Evolutionary conservation across 2,888 invertebrate genomes (phyloP).

Genomic region (Ophioninae sp.): DNA sequence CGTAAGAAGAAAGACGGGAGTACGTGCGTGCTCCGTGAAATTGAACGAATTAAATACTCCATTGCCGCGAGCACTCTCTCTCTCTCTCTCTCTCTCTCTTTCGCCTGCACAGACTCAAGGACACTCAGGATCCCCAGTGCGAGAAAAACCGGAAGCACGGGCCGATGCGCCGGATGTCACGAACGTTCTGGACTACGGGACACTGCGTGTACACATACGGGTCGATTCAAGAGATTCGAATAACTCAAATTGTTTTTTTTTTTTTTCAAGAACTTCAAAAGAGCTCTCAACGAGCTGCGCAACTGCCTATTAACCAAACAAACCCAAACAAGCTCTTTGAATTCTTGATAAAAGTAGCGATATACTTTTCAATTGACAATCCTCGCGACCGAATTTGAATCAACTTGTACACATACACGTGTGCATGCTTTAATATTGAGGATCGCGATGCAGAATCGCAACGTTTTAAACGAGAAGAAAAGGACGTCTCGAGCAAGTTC

Average conservation of each 20-base stretch:
- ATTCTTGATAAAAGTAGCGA: too few species aligned
- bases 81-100: slow-evolving; percentile 14
- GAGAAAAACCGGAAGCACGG: slow-evolving; percentile 78
- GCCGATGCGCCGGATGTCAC: slow-evolving; percentile 76
- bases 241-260: too few species aligned
- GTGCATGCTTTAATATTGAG: not conserved
- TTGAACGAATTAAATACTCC: slow-evolving; percentile 26
- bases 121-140: slow-evolving; percentile 39
- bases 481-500: slow-evolving; percentile 64
- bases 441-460: slow-evolving; percentile 45
- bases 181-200: slow-evolving; percentile 64
- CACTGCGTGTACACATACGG: not conserved
- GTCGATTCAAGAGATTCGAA: not conserved
- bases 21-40: slow-evolving; percentile 45
- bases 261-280: too few species aligned
- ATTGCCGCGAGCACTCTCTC: slow-evolving; percentile 14
- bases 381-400: too few species aligned
- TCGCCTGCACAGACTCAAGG: slow-evolving; percentile 53
- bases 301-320: too few species aligned
- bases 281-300: too few species aligned
- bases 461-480: not conserved
- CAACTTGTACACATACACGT: not conserved
- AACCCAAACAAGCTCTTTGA: too few species aligned
- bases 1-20: slow-evolving; percentile 10
- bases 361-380: too few species aligned